A percentile compares a stretch with the other conserved stretches of the same genome.
phyloP scores from a whole-genome alignment of 2,888 invertebrate genomes.

The Torymus texanus region DNA sequence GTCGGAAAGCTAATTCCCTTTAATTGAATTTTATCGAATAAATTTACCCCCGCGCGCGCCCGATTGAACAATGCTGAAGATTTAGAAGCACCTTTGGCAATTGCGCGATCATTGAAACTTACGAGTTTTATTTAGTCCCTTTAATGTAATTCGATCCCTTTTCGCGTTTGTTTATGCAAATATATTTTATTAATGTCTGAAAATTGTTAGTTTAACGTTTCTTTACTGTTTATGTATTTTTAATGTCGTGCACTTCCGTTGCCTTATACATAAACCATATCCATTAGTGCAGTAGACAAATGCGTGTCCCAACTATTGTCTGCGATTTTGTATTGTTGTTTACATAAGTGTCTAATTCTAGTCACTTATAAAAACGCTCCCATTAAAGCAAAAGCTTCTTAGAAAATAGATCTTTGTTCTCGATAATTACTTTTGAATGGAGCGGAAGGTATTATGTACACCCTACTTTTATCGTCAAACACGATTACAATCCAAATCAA shows the following conservation, averaged over 20 bases:
- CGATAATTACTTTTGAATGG: slow-evolving; percentile 43
- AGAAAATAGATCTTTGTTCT: slow-evolving; percentile 50
- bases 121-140: too few relatives aligned
- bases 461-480: neutral
- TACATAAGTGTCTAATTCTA: slow-evolving; percentile 30
- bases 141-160: too few relatives aligned
- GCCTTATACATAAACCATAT: slow-evolving; percentile 8
- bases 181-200: too few relatives aligned
- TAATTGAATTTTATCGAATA: slow-evolving; percentile 44
- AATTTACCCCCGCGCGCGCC: slow-evolving; percentile 7
- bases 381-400: slow-evolving; percentile 27
- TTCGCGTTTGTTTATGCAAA: too few relatives aligned
- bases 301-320: slow-evolving; percentile 19
- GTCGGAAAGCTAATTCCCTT: slow-evolving; percentile 32
- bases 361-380: slow-evolving; percentile 30
- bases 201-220: too few relatives aligned
- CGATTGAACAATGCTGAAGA: slow-evolving; percentile 19
- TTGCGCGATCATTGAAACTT: too few relatives aligned
- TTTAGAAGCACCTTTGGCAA: neutral
- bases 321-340: slow-evolving; percentile 41
- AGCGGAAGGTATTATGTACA: slow-evolving; percentile 18
- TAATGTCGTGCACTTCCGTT: neutral
- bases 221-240: neutral
- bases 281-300: neutral
- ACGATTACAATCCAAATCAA: slow-evolving; percentile 1